Percentiles rank a stretch among this genome's conserved stretches.
Evolutionary conservation across 1,140 invertebrate species (phyloP).

Genomic region (Zaprionus gabonicus): DNA sequence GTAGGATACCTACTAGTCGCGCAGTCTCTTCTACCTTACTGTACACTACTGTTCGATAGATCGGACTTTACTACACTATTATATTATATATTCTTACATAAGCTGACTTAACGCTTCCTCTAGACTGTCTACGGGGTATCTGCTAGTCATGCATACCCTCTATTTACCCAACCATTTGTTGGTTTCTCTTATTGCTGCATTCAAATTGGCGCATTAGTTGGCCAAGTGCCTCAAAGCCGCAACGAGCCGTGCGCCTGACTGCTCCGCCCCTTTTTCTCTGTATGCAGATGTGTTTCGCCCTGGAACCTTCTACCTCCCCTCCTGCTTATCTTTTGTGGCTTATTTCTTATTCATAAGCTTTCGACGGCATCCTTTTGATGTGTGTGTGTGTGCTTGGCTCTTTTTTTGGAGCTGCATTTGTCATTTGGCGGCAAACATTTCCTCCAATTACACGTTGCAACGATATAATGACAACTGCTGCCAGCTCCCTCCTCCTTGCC

Average conservation of each 20-base stretch:
- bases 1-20: neutral
- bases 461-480: slow-evolving; percentile 69
- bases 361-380: slow-evolving; percentile 69
- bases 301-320: neutral
- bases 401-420: slow-evolving; percentile 67
- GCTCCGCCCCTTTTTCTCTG: neutral
- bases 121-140: neutral
- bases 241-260: slow-evolving; percentile 53
- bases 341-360: slow-evolving; percentile 79
- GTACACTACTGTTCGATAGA: too few species aligned
- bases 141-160: neutral
- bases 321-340: slow-evolving; percentile 18
- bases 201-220: slow-evolving; percentile 78
- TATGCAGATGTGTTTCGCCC: slow-evolving; percentile 64
- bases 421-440: slow-evolving; percentile 79
- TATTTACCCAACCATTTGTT: neutral
- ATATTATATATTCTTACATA: too few species aligned
- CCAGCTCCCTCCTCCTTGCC: neutral
- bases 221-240: slow-evolving; percentile 65
- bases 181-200: slow-evolving; percentile 53
- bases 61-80: too few species aligned
- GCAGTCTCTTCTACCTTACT: too few species aligned
- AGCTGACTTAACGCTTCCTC: too few species aligned
- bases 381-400: slow-evolving; percentile 5
- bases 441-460: slow-evolving; percentile 80